These are phyloP conservation scores for Cepaea nemoralis DNA, from an alignment of 1,140 invertebrate genomes.

Conservation along the genomic window DNA sequence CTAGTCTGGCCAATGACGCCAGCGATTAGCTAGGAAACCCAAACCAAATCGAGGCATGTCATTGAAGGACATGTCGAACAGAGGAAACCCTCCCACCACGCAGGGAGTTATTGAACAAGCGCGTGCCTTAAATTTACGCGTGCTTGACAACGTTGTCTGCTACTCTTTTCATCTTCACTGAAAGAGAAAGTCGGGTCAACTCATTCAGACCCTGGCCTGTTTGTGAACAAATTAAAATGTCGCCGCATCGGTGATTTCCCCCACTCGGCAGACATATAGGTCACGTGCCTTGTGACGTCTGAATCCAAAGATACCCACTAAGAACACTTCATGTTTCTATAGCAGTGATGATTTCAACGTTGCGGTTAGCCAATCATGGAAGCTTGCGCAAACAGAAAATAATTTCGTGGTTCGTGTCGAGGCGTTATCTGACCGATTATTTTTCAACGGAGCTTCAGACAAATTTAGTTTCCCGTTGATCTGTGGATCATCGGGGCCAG, in stretches of 20 bases:
- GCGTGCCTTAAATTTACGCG: background rate
- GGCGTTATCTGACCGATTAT: background rate
- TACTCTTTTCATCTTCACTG: background rate
- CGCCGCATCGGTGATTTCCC: background rate
- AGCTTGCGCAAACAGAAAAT: background rate
- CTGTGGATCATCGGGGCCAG: no score
- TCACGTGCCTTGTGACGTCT: background rate
- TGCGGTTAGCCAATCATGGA: background rate
- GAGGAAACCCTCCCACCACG: background rate
- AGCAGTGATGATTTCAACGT: background rate
- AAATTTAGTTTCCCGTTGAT: no score
- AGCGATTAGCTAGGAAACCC: no score
- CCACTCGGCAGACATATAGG: background rate
- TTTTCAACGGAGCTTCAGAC: no score
- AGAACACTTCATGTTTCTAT: background rate
- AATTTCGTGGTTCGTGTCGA: conserved; percentile 1
- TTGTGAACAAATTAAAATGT: background rate
- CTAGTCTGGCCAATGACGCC: no score
- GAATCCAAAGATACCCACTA: background rate
- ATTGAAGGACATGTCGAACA: no score
- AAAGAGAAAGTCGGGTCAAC: background rate
- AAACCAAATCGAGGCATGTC: no score
- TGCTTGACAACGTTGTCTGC: background rate
- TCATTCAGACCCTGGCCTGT: background rate
- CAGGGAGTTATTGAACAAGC: background rate